Evolutionary conservation across 2,888 invertebrate genomes (phyloP).

Genomic region (Hirtodrosophila cameraria): DNA sequence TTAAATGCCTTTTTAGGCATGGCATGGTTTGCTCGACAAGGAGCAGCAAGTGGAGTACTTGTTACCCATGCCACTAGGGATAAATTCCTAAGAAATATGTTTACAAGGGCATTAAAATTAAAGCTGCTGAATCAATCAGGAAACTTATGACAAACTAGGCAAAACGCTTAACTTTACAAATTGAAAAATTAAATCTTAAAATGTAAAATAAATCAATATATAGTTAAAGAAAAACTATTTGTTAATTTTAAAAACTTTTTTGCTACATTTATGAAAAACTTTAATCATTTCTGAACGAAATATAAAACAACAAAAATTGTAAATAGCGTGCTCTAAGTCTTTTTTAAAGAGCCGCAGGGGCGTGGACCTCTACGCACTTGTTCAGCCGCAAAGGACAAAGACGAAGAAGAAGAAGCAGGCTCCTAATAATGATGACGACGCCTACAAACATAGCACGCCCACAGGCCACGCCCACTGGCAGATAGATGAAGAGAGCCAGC

Average conservation of each 20-base stretch:
- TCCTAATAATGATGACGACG: constrained; percentile 69
- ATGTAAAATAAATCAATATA: no score
- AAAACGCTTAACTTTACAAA: no score
- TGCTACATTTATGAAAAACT: background rate
- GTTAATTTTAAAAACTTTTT: no score
- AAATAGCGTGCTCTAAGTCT: constrained; percentile 29
- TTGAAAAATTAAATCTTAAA: no score
- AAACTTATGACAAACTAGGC: no score
- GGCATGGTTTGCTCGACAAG: constrained; percentile 1
- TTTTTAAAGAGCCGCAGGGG: constrained; percentile 28
- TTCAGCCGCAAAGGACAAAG: constrained; percentile 31
- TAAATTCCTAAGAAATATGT: no score
- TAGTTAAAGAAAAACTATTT: no score
- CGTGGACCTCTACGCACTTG: constrained; percentile 44
- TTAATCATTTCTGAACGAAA: background rate
- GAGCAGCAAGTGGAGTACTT: background rate
- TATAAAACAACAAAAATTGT: constrained; percentile 5
- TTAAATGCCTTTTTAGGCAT: constrained; percentile 65
- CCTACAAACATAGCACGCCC: constrained; percentile 52
- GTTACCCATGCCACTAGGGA: no score
- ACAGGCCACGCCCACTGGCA: constrained; percentile 25
- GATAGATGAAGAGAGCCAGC: background rate
- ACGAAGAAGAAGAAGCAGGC: constrained; percentile 30
- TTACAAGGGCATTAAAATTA: no score
- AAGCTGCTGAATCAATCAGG: no score